A percentile compares a stretch with the other conserved stretches of the same genome.
Conservation (phyloP, 1,140 invertebrate species). For the Zaprionus taronus region DNA sequence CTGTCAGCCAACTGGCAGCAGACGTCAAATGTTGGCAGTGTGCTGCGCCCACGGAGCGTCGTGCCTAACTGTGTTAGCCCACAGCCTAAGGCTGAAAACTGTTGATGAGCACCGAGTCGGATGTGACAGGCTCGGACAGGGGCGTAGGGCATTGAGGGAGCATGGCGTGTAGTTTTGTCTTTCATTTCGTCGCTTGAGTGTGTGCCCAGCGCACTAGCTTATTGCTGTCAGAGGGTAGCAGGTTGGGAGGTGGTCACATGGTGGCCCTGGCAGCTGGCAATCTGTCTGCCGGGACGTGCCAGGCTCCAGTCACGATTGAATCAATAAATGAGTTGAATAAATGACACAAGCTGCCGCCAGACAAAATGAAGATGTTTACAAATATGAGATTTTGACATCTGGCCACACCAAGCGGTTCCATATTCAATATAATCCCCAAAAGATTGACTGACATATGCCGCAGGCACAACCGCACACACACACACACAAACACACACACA, state of each 20-base stretch:
- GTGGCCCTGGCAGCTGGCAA: conserved; percentile 16
- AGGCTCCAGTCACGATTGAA: conserved; percentile 53
- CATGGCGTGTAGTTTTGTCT: background rate
- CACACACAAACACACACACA: background rate
- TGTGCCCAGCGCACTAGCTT: background rate
- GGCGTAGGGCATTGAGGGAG: background rate
- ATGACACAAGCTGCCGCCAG: conserved; percentile 59
- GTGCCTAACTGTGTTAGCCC: conserved; percentile 9
- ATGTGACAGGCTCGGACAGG: background rate
- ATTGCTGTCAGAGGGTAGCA: conserved; percentile 10
- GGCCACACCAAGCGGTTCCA: conserved; percentile 31
- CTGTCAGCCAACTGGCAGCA: conserved; percentile 56
- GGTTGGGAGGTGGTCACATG: background rate
- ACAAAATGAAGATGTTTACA: conserved; percentile 65
- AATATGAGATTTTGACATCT: conserved; percentile 70
- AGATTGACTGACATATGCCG: conserved; percentile 54
- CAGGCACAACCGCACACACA: conserved; percentile 13
- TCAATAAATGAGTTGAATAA: conserved; percentile 76
- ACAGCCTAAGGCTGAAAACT: conserved; percentile 18
- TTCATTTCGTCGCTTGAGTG: background rate
- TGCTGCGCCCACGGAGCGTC: background rate
- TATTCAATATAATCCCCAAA: conserved; percentile 61
- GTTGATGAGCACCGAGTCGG: background rate
- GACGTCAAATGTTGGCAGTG: conserved; percentile 16
- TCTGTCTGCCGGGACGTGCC: conserved; percentile 50